phyloP scores from a whole-genome alignment of 2,113 vertebrate genomes.

The Cyanistes caeruleus region DNA sequence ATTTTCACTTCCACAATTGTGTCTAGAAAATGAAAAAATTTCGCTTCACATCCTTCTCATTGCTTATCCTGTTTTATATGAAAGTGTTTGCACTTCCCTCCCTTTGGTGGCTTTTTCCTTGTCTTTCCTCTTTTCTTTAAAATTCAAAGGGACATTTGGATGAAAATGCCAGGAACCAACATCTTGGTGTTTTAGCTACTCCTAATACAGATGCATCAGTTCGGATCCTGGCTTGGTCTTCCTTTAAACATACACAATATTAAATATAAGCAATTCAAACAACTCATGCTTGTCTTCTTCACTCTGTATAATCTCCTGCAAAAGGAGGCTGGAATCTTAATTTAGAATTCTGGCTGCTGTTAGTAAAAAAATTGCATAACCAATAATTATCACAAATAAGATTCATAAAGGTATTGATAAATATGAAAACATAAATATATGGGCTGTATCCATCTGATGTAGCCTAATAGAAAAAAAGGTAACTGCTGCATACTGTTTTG shows the following conservation, averaged over 20 bases:
- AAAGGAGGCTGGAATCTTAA: neutral
- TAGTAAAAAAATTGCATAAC: neutral
- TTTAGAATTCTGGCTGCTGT: neutral
- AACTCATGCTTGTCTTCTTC: neutral
- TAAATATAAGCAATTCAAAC: neutral
- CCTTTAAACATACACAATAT: neutral
- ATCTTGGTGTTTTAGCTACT: neutral
- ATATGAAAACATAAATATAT: neutral
- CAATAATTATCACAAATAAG: neutral
- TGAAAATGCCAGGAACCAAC: neutral
- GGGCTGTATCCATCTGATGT: neutral
- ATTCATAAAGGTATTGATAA: neutral
- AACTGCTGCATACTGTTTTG: neutral
- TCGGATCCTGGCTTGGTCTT: neutral
- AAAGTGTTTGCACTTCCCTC: neutral
- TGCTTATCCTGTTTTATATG: neutral
- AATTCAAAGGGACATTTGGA: neutral
- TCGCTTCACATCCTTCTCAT: neutral
- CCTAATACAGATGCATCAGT: neutral
- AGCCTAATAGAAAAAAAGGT: neutral
- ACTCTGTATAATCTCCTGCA: neutral
- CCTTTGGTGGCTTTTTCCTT: neutral
- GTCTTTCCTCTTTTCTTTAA: neutral
- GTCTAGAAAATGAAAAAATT: neutral
- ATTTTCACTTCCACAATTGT: neutral